Evolutionary conservation across 2,888 invertebrate species (phyloP).

Genomic region (Lochmaea crataegi): DNA sequence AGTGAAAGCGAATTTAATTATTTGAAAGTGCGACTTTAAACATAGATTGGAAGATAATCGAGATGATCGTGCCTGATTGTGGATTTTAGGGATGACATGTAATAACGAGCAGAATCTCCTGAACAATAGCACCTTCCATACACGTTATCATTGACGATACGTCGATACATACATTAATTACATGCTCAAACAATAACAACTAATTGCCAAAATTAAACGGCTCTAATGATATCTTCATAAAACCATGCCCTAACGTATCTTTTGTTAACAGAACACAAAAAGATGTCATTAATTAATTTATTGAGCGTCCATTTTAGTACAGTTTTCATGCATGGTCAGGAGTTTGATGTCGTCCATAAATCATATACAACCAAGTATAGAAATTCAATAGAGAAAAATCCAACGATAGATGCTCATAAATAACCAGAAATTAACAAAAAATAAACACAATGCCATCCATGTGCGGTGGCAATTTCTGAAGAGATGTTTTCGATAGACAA

Average conservation of each 20-base stretch:
- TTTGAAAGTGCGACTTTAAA: constrained; percentile 14
- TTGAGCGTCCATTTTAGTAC: constrained; percentile 14
- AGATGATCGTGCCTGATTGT: constrained; percentile 21
- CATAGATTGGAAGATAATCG: constrained; percentile 9
- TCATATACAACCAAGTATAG: constrained; percentile 26
- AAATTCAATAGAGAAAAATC: constrained; percentile 19
- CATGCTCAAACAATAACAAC: constrained; percentile 44
- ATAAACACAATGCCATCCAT: constrained; percentile 27
- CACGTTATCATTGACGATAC: constrained; percentile 44
- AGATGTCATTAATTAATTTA: constrained; percentile 33
- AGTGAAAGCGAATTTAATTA: not conserved
- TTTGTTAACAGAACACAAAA: constrained; percentile 26
- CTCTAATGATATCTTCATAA: constrained; percentile 42
- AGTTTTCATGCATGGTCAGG: constrained; percentile 16
- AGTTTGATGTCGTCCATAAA: constrained; percentile 24
- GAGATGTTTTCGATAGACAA: constrained; percentile 23
- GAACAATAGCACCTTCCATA: constrained; percentile 36
- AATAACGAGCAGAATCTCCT: constrained; percentile 38
- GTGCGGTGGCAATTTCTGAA: constrained; percentile 16
- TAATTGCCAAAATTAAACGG: constrained; percentile 43
- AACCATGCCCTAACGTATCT: constrained; percentile 24
- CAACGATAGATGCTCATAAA: constrained; percentile 28
- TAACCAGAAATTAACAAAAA: constrained; percentile 31
- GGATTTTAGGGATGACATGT: constrained; percentile 41
- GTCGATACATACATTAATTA: constrained; percentile 52